Evolutionary conservation across 2,797 vertebrate genomes (phyloP), one percentile per base, ranked within the genome.

Genomic region (Ateles fusciceps): DNA sequence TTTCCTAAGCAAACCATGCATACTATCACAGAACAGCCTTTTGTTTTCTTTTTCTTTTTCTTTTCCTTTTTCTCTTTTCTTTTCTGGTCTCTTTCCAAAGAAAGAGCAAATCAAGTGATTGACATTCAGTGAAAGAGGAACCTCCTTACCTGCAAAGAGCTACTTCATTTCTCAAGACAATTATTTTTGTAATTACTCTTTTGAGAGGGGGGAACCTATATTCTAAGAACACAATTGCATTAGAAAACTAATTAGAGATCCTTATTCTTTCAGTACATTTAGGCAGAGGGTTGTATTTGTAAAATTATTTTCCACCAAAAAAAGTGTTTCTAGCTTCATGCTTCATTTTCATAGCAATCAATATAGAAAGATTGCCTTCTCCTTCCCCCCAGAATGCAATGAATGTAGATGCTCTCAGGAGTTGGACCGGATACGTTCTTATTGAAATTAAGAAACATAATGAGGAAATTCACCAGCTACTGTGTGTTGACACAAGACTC

Each of bases 331-430:
- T 83, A 79, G 71, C 39, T 50, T 7, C 50, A 78, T 94, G 85
- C 42, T 90, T 97, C 68, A 71, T 97, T 97, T 97, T 97, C 74
- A 76, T 74, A 92, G 55, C 44, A 97, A 93, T 93, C 94, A 85
- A 91, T 94, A 96, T 42, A 85, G 91, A 93, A 89, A 94, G 50
- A 95, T 52, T 83, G 91, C 86, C 88, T 96, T 97, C 85, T 90
- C 61, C 85, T 92, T 94, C 97, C 95, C 17, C 19, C 42, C 42
- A 86, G 57, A 84, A 96, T 44, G 59, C 72, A 42, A 22, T 39
- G 76, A 94, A 78, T 71, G 72, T 12, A 52, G 85, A 76, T 74
- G 57, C 90, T 97, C 64, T 26, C 39, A 55, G 90, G 90, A 85
- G n/a, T 7, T 36, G 93, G 39, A 57, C 88, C 33, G 33, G 48